These are phyloP conservation scores for Gymnoscelis rufifasciata DNA, from an alignment of 2,888 invertebrate genomes.

Conservation along the genomic window DNA sequence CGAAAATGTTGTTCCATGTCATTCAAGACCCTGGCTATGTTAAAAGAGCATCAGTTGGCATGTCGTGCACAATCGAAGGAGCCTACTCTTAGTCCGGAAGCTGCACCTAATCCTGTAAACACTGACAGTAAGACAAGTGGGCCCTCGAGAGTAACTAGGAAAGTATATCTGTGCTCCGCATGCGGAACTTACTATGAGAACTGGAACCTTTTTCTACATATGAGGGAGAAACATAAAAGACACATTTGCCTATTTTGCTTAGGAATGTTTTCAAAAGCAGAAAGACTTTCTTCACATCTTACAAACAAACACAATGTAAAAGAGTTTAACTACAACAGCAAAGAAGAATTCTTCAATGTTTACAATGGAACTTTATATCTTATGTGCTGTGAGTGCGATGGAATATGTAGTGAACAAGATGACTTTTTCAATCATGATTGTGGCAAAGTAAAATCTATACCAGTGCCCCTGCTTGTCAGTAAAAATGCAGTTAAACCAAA, in stretches of 20 bases:
- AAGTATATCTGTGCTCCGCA: slow-evolving; percentile 89
- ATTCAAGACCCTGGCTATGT: slow-evolving; percentile 81
- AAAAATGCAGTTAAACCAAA: slow-evolving; percentile 62
- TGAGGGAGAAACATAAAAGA: slow-evolving; percentile 89
- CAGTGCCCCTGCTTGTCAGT: slow-evolving; percentile 71
- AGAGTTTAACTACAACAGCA: slow-evolving; percentile 82
- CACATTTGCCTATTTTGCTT: slow-evolving; percentile 91
- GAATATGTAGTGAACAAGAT: slow-evolving; percentile 86
- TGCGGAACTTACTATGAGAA: slow-evolving; percentile 92
- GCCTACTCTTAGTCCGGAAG: slow-evolving; percentile 61
- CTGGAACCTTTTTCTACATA: slow-evolving; percentile 91
- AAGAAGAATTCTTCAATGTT: slow-evolving; percentile 82
- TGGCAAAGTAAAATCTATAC: slow-evolving; percentile 70
- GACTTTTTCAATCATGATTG: slow-evolving; percentile 88
- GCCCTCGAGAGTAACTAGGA: slow-evolving; percentile 83
- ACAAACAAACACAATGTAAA: slow-evolving; percentile 87
- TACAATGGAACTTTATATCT: slow-evolving; percentile 85
- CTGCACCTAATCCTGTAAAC: slow-evolving; percentile 42
- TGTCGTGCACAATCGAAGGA: slow-evolving; percentile 77
- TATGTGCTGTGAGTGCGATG: slow-evolving; percentile 89
- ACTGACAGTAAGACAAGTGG: slow-evolving; percentile 52
- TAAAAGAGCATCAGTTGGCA: slow-evolving; percentile 84
- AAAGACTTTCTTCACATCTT: slow-evolving; percentile 87
- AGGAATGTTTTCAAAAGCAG: slow-evolving; percentile 89
- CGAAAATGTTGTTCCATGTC: slow-evolving; percentile 84